Evolutionary conservation across 2,797 vertebrate species (phyloP).

Genomic region (Myoxocephalus aenaeus): DNA sequence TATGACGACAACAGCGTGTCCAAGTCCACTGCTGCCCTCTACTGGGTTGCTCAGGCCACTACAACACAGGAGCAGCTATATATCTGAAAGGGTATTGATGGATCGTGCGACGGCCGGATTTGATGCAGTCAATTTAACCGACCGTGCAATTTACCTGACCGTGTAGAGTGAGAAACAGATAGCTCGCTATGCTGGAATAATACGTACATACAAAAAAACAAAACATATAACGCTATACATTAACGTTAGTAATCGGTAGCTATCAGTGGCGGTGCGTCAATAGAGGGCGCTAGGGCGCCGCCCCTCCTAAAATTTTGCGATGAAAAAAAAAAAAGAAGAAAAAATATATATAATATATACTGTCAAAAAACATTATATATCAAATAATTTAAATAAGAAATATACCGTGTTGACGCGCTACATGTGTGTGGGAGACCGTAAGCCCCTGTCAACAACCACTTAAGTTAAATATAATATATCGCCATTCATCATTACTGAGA

Average conservation of each 20-base stretch:
- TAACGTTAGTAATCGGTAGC: background rate
- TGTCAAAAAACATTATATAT: no score
- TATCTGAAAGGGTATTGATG: background rate
- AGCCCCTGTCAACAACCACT: no score
- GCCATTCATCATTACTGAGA: no score
- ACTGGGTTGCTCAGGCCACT: background rate
- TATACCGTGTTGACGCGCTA: no score
- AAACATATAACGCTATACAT: background rate
- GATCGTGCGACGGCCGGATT: background rate
- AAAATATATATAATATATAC: no score
- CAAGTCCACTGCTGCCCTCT: slow-evolving; percentile 23
- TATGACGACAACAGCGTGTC: background rate
- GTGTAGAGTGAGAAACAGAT: background rate
- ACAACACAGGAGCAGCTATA: background rate
- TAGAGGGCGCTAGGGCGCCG: no score
- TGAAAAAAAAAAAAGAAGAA: no score
- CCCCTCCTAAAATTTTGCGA: no score
- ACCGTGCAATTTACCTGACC: background rate
- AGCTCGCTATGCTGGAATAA: background rate
- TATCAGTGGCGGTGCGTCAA: no score
- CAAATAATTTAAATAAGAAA: no score
- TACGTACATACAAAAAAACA: background rate
- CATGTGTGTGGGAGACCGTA: no score
- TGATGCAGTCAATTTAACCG: background rate
- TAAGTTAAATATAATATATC: no score